Evolutionary conservation across 2,797 vertebrate species (phyloP).

Genomic region (Enteromius treurensis): DNA sequence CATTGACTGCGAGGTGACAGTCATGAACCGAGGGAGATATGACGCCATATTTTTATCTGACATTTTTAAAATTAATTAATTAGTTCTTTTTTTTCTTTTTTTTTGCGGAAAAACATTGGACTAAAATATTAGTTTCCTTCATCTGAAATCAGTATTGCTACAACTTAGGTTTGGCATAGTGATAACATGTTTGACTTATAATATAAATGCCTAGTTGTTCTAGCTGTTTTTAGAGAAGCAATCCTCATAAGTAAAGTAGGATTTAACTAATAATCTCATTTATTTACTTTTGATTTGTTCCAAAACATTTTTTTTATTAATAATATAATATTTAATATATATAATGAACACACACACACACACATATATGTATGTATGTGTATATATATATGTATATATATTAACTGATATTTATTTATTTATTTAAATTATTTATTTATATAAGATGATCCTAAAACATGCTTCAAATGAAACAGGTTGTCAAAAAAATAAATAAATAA

Average conservation of each 20-base stretch:
- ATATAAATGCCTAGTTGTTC: neutral
- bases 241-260: neutral
- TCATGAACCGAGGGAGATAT: neutral
- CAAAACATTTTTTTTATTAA: no score
- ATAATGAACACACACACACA: no score
- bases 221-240: neutral
- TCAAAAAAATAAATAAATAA: neutral
- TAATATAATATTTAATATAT: neutral
- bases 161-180: neutral
- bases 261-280: neutral
- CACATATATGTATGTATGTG: no score
- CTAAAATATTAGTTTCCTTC: neutral
- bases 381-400: no score
- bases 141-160: neutral
- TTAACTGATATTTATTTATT: no score
- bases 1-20: conserved; percentile 33
- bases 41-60: neutral
- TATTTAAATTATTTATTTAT: no score
- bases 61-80: neutral
- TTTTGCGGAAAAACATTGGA: neutral
- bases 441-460: neutral
- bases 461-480: neutral
- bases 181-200: neutral
- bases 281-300: neutral
- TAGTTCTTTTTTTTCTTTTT: neutral